Percentiles rank a stretch among this genome's conserved stretches.
Evolutionary conservation across 2,113 vertebrate genomes (phyloP).

Genomic region (Ornithorhynchus anatinus): DNA sequence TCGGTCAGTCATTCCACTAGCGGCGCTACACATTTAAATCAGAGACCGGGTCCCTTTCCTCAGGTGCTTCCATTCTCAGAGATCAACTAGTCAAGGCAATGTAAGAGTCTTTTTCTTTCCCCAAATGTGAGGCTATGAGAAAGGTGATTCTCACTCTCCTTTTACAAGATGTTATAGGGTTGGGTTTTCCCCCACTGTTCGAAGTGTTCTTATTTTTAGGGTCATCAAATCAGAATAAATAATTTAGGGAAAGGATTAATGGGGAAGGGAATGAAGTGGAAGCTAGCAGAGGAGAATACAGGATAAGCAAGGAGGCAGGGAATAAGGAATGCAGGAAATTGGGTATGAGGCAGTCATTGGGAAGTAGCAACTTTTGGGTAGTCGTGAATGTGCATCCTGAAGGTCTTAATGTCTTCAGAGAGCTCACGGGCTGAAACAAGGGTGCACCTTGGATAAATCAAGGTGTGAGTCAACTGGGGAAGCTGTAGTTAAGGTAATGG

Average conservation of each 20-base stretch:
- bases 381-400: slow-evolving; percentile 16
- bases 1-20: neutral
- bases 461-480: slow-evolving; percentile 1
- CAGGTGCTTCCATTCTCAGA: too few relatives aligned
- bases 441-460: slow-evolving; percentile 20
- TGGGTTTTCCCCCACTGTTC: too few relatives aligned
- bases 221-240: too few relatives aligned
- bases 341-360: slow-evolving; percentile 7
- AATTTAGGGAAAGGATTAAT: neutral
- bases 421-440: slow-evolving; percentile 13
- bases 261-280: slow-evolving; percentile 10
- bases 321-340: slow-evolving; percentile 3
- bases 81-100: too few relatives aligned
- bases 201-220: too few relatives aligned
- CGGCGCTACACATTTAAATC: neutral
- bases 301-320: slow-evolving; percentile 2
- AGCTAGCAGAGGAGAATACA: neutral
- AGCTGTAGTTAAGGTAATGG: neutral
- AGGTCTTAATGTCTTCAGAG: neutral
- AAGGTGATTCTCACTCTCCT: too few relatives aligned
- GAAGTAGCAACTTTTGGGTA: slow-evolving; percentile 10
- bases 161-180: too few relatives aligned
- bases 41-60: neutral
- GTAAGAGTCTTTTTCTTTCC: slow-evolving; percentile 21
- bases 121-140: too few relatives aligned